Base-by-base conservation (phyloP, 2,797 vertebrate species). In the Merluccius polli region DNA sequence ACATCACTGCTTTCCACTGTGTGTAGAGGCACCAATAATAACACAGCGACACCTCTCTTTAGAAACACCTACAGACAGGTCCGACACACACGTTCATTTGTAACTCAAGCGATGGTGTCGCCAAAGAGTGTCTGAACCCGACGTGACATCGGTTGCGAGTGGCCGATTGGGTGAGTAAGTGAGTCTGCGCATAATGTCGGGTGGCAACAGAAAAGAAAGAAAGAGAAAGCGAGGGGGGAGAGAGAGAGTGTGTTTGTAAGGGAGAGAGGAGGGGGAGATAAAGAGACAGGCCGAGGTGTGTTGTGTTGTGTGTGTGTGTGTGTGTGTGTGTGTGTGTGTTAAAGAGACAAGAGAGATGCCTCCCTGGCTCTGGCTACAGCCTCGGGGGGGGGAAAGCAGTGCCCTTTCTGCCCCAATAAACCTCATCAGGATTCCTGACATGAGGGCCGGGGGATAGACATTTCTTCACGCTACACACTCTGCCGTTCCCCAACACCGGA, bases 341-440 rank as follows among this genome's bases (percentile, higher is more conserved):
- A 31, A 12, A 68, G 72, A 73, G 35, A 74, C 74, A 79, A 82
- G 83, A 77, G 71, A 79, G 81, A 87, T 87, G 86, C 89, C 82
- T 90, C 73, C 85, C 76, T 78, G 87, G 86, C 84, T 89, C 85
- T 86, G 89, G 87, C 89, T 88, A 77, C 86, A 87, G 89, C 91
- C 89, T 87, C 84, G 88, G 91, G 91, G 92, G 91, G 90, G 91
- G 92, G 91, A 92, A 89, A 90, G 94, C 89, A 82, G 90, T 93
- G 92, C 91, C 91, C 93, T 95, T 97, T 98, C 95, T 96, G 96
- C 95, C 95, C 96, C 95, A 97, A 94, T 97, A 97, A 95, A 92
- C 86, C 93, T 94, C 93, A 95, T 95, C 92, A 91, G 93, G 92
- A 93, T 92, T 92, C 92, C 90, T 93, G 93, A 91, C 92, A 80